Base-by-base conservation (phyloP, 1,140 invertebrate species). In the Drosophila teissieri region DNA sequence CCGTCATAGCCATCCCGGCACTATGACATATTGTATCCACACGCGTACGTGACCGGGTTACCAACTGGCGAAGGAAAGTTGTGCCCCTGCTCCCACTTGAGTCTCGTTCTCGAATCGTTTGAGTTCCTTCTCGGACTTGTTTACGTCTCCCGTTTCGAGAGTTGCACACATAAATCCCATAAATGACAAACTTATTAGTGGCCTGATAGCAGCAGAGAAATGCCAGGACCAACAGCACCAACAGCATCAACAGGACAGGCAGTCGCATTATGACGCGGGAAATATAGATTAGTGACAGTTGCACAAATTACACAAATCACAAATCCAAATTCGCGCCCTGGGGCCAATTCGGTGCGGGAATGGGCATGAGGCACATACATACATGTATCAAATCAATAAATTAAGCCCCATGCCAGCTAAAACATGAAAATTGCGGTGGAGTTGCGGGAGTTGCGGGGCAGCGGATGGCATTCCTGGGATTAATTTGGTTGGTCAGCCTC, bases 21-120 rank as follows among this genome's bases (percentile, higher is more conserved):
- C 72, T 77, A 88, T 88, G 82, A 88, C 82, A 86, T 86, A 86
- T 86, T 86, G 82, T 86, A 88, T 86, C 82, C 82, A 86, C 82
- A 88, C 55, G 65, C 75, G 83, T 78, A 86, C 82, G 82, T 86
- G 82, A 45, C 42, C 55, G 67, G 79, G 60, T 27, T 83, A 52
- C 65, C 83, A 83, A 88, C 79, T 67, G 60, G 31, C 31, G 7
- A 76, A 76, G n/a, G 79, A 76, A 83, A 83, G 57, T 88, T 39
- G 37, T 39, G 37, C 37, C 37, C 37, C 14, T 37, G 11, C 37
- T 39, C 12, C 37, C 5, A 1, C 37, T 14, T 39, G 37, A 39
- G 37, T 39, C 40, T 39, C 14, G 37, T n/a, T n/a, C n/a, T n/a
- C n/a, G 19, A 39, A 39, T 39, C 37, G 19, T n/a, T 22, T 6